A percentile compares a stretch with the other conserved stretches of the same genome.
phyloP scores from a whole-genome alignment of 2,113 vertebrate species.

The Megaceryle maxima region DNA sequence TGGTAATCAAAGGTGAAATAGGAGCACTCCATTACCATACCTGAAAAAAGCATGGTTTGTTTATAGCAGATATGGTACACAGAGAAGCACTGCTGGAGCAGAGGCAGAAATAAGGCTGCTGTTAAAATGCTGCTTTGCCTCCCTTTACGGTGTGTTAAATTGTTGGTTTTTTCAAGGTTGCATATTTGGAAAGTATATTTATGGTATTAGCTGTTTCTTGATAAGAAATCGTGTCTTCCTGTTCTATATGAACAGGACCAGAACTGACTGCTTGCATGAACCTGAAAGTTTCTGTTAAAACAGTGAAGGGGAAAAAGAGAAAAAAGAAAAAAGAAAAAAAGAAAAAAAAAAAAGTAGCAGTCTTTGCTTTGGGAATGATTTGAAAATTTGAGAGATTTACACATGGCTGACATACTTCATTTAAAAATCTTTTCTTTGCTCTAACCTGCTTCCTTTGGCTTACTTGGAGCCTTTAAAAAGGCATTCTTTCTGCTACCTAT shows the following conservation, averaged over 20 bases:
- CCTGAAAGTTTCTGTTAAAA: neutral
- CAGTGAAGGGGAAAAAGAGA: fast-evolving
- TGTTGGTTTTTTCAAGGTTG: neutral
- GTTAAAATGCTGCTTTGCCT: neutral
- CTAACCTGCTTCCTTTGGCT: neutral
- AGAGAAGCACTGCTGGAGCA: neutral
- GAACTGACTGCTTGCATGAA: neutral
- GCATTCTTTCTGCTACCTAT: neutral
- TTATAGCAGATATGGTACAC: neutral
- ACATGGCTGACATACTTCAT: neutral
- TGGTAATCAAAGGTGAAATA: neutral
- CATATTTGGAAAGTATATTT: neutral
- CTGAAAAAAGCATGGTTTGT: neutral
- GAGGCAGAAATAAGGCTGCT: neutral
- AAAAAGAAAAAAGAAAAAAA: neutral
- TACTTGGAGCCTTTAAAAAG: neutral
- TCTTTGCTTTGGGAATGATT: neutral
- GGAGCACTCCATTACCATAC: neutral
- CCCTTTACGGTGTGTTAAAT: neutral
- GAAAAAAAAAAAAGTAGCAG: neutral
- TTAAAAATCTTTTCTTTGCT: neutral
- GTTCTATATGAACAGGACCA: neutral
- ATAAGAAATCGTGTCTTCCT: neutral
- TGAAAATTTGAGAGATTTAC: neutral
- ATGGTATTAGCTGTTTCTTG: neutral